Evolutionary conservation across 1,140 invertebrate genomes (phyloP).

Genomic region (Periplaneta americana): DNA sequence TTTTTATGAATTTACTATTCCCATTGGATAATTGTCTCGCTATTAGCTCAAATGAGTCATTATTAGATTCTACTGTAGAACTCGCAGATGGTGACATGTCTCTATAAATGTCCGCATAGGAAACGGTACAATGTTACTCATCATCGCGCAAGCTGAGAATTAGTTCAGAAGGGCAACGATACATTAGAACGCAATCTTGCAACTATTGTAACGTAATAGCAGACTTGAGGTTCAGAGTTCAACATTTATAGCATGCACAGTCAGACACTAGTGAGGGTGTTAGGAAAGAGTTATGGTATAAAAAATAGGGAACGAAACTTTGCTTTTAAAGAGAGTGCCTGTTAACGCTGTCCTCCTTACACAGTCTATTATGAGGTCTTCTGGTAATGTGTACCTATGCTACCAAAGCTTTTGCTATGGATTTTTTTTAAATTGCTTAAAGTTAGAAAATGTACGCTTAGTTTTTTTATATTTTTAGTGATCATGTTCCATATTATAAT

Average conservation of each 20-base stretch:
- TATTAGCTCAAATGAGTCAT: too few relatives aligned
- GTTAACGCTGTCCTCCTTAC: neutral
- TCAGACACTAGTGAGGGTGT: neutral
- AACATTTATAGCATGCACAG: neutral
- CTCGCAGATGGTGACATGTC: too few relatives aligned
- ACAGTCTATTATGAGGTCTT: neutral
- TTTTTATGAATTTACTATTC: too few relatives aligned
- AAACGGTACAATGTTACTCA: too few relatives aligned
- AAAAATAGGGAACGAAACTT: conserved; percentile 1
- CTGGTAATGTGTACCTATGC: neutral
- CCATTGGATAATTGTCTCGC: too few relatives aligned
- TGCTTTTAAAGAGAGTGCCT: conserved; percentile 7
- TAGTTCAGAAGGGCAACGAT: too few relatives aligned
- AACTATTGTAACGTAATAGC: too few relatives aligned
- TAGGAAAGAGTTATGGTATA: neutral
- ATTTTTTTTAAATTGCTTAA: too few relatives aligned
- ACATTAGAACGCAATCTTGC: too few relatives aligned
- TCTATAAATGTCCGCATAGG: too few relatives aligned
- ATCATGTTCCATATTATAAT: neutral
- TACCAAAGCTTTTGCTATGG: neutral
- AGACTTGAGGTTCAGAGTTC: neutral
- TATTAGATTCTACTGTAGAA: too few relatives aligned
- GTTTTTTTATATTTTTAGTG: neutral
- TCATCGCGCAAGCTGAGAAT: too few relatives aligned
- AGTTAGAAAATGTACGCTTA: neutral